Evolutionary conservation across 2,888 invertebrate genomes (phyloP).

Genomic region (Drosophila pegasa): DNA sequence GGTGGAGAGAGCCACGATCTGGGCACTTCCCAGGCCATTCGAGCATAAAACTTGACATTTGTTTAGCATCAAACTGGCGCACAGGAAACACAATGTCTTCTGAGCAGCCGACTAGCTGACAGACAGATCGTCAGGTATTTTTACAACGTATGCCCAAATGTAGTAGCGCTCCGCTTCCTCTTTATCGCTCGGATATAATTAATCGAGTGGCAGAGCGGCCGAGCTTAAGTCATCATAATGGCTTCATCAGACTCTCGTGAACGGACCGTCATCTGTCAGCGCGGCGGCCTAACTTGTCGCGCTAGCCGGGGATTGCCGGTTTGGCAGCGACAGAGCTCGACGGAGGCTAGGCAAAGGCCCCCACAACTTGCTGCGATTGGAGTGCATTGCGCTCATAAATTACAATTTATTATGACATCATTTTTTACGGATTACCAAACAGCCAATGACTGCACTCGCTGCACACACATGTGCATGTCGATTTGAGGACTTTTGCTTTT

Average conservation of each 20-base stretch:
- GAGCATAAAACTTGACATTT: constrained; percentile 71
- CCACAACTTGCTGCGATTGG: constrained; percentile 10
- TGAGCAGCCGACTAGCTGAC: constrained; percentile 45
- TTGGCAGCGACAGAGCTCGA: constrained; percentile 5
- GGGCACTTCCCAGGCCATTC: constrained; percentile 71
- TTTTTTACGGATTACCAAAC: constrained; percentile 77
- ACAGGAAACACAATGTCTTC: constrained; percentile 61
- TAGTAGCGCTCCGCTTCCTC: constrained; percentile 5
- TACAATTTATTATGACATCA: constrained; percentile 81
- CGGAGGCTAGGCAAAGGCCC: constrained; percentile 1
- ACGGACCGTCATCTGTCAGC: constrained; percentile 76
- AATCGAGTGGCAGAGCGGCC: constrained; percentile 54
- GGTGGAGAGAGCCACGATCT: constrained; percentile 10
- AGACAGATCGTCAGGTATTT: constrained; percentile 69
- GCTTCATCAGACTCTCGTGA: constrained; percentile 56
- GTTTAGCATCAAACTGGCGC: constrained; percentile 40
- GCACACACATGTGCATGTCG: constrained; percentile 59
- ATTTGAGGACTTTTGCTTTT: constrained; percentile 56
- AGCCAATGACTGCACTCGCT: constrained; percentile 58
- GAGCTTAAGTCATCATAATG: constrained; percentile 71
- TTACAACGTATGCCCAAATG: constrained; percentile 49
- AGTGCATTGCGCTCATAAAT: constrained; percentile 72
- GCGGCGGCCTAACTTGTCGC: constrained; percentile 58
- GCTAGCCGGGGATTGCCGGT: constrained; percentile 46
- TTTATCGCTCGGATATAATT: constrained; percentile 61